phyloP scores from a whole-genome alignment of 2,113 vertebrate genomes.

The Glaucomys volans region DNA sequence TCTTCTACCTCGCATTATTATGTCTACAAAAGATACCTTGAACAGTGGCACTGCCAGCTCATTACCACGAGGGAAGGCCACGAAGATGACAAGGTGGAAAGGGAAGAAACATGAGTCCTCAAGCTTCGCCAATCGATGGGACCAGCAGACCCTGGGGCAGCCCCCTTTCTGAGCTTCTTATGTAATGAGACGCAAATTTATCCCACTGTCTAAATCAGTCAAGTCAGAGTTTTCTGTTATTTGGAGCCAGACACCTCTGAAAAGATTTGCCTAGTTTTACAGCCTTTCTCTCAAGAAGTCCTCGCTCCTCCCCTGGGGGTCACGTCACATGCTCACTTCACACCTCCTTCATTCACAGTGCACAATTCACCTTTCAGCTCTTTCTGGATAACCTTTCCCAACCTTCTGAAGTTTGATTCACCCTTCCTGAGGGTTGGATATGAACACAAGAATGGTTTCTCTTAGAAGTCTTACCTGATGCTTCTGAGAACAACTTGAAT shows the following conservation, averaged over 20 bases:
- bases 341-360: not conserved
- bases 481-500: not conserved
- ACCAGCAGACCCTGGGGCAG: not conserved
- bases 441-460: not conserved
- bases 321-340: not conserved
- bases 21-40: not conserved
- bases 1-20: not conserved
- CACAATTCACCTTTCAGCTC: not conserved
- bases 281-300: not conserved
- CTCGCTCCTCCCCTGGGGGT: not conserved
- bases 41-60: not conserved
- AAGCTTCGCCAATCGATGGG: not conserved
- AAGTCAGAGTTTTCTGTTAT: not conserved
- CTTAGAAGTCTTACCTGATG: not conserved
- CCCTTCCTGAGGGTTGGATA: not conserved
- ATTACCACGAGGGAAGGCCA: not conserved
- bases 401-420: not conserved
- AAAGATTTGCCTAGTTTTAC: not conserved
- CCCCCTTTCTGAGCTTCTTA: not conserved
- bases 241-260: not conserved
- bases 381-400: not conserved
- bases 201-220: conserved; percentile 23
- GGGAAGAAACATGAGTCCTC: not conserved
- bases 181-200: not conserved
- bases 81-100: not conserved